phyloP scores from a whole-genome alignment of 2,888 invertebrate genomes.

The Parnassius mnemosyne region DNA sequence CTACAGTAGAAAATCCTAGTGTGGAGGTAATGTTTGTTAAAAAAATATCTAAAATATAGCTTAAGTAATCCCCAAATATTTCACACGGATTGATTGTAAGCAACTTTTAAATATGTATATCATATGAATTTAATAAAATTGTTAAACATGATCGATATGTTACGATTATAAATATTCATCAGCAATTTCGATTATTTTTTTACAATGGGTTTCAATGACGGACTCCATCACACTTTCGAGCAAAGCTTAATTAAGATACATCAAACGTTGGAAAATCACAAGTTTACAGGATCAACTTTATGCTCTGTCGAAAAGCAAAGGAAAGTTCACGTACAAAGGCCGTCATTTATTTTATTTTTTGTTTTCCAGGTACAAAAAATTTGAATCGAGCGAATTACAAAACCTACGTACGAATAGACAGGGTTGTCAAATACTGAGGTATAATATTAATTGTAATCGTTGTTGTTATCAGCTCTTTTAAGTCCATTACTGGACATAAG shows the following conservation, averaged over 20 bases:
- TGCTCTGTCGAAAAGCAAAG: conserved; percentile 66
- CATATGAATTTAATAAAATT: too few species aligned
- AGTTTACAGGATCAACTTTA: conserved; percentile 71
- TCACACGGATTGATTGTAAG: too few species aligned
- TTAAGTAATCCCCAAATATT: too few species aligned
- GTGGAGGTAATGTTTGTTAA: too few species aligned
- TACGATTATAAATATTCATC: conserved; percentile 44
- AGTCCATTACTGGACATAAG: too few species aligned
- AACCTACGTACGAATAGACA: conserved; percentile 54
- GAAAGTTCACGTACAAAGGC: conserved; percentile 69
- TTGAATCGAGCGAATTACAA: conserved; percentile 70
- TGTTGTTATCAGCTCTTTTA: too few species aligned
- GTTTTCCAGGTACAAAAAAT: conserved; percentile 66
- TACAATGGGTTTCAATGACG: conserved; percentile 46
- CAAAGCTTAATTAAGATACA: conserved; percentile 57
- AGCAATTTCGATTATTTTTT: conserved; percentile 38
- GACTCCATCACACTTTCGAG: conserved; percentile 38
- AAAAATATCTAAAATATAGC: too few species aligned
- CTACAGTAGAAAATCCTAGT: too few species aligned
- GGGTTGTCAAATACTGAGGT: conserved; percentile 43
- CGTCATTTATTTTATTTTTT: conserved; percentile 57
- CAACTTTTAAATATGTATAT: too few species aligned
- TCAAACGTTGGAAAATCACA: conserved; percentile 66
- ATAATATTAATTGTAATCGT: neutral
- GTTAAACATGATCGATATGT: conserved; percentile 23